Evolutionary conservation across 1,140 invertebrate genomes (phyloP), one percentile per base, ranked within the genome.

Genomic region (Drosophila nannoptera): DNA sequence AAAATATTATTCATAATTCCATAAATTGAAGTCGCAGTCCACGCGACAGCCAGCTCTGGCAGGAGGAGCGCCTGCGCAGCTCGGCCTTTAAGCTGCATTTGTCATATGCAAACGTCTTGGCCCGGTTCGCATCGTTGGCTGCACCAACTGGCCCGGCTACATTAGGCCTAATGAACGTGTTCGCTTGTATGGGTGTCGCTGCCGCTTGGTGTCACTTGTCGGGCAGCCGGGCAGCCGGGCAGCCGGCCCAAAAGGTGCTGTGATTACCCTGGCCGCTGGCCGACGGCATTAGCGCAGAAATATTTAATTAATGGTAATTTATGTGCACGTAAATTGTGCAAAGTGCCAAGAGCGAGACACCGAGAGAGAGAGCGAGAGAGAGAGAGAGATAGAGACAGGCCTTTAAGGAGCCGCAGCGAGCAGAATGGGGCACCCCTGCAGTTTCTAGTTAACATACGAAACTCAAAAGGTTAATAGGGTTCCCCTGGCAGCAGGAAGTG

Each of bases 261-360:
- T 83, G 76, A 83, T 83, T 83, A 84, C 80, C 73, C 53, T 16
- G 53, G 31, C 58, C 71, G 40, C 9, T 61, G 54, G 49, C 31
- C 67, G 67, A 48, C 59, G 58, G 80, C 78, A 83, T 83, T 83
- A 80, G 78, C 69, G 76, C 81, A 84, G 76, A 80, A 83, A 83
- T 82, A 82, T 83, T 83, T 83, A 83, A 83, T 83, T 84, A 83
- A 83, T 83, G 78, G 78, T 83, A 83, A 83, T 80, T 83, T 83
- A 83, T 83, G 78, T 80, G 78, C 78, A 76, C 78, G 78, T 83
- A 83, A 83, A 84, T 83, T 83, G 76, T 73, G 76, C 73, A 84
- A 83, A 83, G 76, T 84, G 78, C 73, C 40, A 43, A 43, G 35
- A 22, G 22, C 22, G 35, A 43, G 12, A 43, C n/a, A 43, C n/a